Base-by-base conservation (phyloP, 2,113 vertebrate species). In the Crotalus horridus region DNA sequence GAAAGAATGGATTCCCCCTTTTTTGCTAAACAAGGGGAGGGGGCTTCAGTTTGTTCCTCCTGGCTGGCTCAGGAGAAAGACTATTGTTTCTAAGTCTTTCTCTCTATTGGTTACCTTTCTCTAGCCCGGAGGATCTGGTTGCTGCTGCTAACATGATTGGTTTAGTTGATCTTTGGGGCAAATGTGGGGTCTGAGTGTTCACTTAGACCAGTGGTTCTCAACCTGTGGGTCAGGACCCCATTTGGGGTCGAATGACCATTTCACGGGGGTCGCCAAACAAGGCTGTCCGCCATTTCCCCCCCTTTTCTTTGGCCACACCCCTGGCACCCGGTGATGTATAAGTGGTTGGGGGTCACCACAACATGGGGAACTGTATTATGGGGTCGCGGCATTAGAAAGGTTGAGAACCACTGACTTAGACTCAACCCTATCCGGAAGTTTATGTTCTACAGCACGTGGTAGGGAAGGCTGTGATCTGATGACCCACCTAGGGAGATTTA, bases 381-480 rank as follows among this genome's bases (percentile, higher is more conserved):
- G n/a, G n/a, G n/a, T n/a, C n/a, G n/a, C n/a, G n/a, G n/a, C n/a
- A n/a, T n/a, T n/a, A n/a, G n/a, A n/a, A n/a, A n/a, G n/a, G n/a
- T n/a, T n/a, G n/a, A n/a, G n/a, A n/a, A n/a, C n/a, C n/a, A n/a
- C n/a, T n/a, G n/a, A 97, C 98, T 96, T 96, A 92, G 94, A 96
- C 96, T 96, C 92, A 93, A 86, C 95, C 93, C 95, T 97, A 98
- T 97, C 98, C 97, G 98, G 98, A 98, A 98, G 98, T 98, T 98
- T 98, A 98, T 97, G 93, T 96, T 93, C 95, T 93, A 96, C 97
- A 96, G 96, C 98, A 98, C 97, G 98, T 98, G 98, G 74, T 96
- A 17, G 64, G 92, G 93, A 93, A 93, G 90, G 91, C 58, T 23
- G 91, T 81, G 61, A 92, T 24, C 93, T 93, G 94, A 94, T 93